phyloP scores from a whole-genome alignment of 2,113 vertebrate genomes.

The Brachyistius frenatus region DNA sequence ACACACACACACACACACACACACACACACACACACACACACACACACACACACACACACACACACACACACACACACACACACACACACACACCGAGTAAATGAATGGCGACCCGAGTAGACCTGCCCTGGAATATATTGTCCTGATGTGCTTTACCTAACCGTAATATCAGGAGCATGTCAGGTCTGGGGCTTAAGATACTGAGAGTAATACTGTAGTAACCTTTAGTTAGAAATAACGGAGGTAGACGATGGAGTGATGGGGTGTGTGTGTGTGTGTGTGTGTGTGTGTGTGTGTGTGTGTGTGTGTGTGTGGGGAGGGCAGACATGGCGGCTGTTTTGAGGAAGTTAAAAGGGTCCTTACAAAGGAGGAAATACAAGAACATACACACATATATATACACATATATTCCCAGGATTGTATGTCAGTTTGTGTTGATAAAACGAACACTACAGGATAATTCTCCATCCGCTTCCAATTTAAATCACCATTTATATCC shows the following conservation, averaged over 20 bases:
- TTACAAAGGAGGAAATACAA: too few species aligned
- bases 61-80: conserved; percentile 4
- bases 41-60: conserved; percentile 11
- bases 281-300: too few species aligned
- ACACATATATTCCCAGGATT: too few species aligned
- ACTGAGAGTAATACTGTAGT: conserved; percentile 40
- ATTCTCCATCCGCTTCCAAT: too few species aligned
- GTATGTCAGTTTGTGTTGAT: too few species aligned
- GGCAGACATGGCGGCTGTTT: too few species aligned
- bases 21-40: conserved; percentile 1
- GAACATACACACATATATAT: too few species aligned
- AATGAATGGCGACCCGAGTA: conserved; percentile 22
- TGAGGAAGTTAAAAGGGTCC: too few species aligned
- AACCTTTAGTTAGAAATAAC: conserved; percentile 39
- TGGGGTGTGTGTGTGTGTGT: too few species aligned
- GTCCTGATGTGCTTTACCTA: conserved; percentile 17
- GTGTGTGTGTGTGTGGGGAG: neutral
- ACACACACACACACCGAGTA: neutral
- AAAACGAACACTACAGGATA: too few species aligned
- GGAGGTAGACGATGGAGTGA: neutral
- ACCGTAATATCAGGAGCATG: conserved; percentile 23
- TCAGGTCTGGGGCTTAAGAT: conserved; percentile 26
- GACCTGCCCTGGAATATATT: conserved; percentile 9
- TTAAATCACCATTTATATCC: too few species aligned
- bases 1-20: conserved; percentile 5